phyloP scores from a whole-genome alignment of 92 coral and sea anemone species.

The Nematostella vectensis region DNA sequence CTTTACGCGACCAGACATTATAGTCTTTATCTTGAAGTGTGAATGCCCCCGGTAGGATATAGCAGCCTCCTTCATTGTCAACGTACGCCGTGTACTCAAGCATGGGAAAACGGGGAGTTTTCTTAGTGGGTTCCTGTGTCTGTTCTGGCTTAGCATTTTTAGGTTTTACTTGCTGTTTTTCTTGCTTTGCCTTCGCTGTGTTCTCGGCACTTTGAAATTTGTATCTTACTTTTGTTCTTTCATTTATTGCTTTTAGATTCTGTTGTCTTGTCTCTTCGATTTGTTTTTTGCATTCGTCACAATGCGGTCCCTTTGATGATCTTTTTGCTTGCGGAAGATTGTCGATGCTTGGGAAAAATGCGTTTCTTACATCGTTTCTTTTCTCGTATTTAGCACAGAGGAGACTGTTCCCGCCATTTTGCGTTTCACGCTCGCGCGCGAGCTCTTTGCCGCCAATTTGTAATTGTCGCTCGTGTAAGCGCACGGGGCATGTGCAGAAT shows the following conservation, averaged over 20 bases:
- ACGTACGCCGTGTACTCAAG: slow-evolving; percentile 37
- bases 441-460: neutral
- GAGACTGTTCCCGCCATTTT: too few species aligned
- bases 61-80: slow-evolving; percentile 30
- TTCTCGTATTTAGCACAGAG: neutral
- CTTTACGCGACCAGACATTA: slow-evolving; percentile 42
- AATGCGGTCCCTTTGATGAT: neutral
- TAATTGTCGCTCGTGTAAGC: slow-evolving; percentile 1
- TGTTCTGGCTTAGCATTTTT: slow-evolving; percentile 3
- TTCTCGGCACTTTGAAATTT: neutral
- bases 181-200: neutral
- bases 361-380: neutral
- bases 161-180: neutral
- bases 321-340: neutral
- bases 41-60: slow-evolving; percentile 37
- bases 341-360: slow-evolving; percentile 9
- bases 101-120: slow-evolving; percentile 2
- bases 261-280: slow-evolving; percentile 8
- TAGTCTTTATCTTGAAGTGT: slow-evolving; percentile 35
- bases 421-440: slow-evolving; percentile 2
- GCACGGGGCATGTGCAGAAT: slow-evolving; percentile 21
- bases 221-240: neutral
- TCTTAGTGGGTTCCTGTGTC: neutral
- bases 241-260: neutral
- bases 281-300: slow-evolving; percentile 11